phyloP scores from a whole-genome alignment of 2,797 vertebrate species.

The Hyperoplus immaculatus region DNA sequence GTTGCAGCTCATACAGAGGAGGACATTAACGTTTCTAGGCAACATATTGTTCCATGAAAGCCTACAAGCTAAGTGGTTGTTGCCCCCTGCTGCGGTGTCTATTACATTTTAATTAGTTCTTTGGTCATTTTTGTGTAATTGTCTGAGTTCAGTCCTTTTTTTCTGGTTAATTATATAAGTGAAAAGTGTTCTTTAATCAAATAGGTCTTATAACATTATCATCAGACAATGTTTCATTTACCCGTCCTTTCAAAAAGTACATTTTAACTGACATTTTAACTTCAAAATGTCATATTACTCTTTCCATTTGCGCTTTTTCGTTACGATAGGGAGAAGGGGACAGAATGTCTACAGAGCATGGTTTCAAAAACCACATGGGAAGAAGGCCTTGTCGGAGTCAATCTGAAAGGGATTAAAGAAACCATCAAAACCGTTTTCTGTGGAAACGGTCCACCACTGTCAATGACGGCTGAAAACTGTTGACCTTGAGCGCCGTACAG shows the following conservation, averaged over 20 bases:
- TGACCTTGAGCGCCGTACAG: constrained; percentile 68
- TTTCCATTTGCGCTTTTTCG: neutral
- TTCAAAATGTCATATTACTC: neutral
- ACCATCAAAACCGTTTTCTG: constrained; percentile 53
- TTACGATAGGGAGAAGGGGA: constrained; percentile 20
- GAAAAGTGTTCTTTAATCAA: neutral
- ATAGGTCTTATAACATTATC: neutral
- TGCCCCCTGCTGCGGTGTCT: too few relatives aligned
- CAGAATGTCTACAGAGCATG: constrained; percentile 5
- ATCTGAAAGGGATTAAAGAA: constrained; percentile 25
- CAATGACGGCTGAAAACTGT: constrained; percentile 57
- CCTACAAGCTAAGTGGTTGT: too few relatives aligned
- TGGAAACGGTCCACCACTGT: constrained; percentile 43
- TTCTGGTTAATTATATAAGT: too few relatives aligned
- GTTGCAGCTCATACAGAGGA: neutral
- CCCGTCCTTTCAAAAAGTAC: neutral
- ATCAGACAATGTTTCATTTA: too few relatives aligned
- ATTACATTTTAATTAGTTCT: too few relatives aligned
- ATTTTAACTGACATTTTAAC: neutral
- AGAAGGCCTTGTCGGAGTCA: constrained; percentile 2
- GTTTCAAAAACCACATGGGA: neutral
- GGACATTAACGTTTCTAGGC: neutral
- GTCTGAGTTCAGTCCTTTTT: too few relatives aligned
- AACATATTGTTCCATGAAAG: too few relatives aligned
- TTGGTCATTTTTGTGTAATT: too few relatives aligned